Percentiles rank a stretch among this genome's conserved stretches.
These are phyloP conservation scores for Heliconius charithonia DNA, from an alignment of 2,888 invertebrate genomes.

Conservation along the genomic window DNA sequence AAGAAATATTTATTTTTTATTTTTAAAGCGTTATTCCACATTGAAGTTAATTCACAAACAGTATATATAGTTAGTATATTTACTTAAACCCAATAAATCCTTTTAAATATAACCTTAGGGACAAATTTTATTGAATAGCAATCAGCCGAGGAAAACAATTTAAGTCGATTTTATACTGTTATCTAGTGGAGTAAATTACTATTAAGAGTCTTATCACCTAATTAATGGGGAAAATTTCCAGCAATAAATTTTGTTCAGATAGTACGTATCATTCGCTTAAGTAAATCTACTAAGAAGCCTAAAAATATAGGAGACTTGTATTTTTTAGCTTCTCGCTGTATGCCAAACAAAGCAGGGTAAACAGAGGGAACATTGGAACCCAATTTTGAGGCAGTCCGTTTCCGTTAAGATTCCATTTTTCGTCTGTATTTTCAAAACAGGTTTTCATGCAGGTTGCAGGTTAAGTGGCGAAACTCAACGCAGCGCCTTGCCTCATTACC, in stretches of 20 bases:
- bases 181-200: conserved; percentile 34
- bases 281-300: background rate
- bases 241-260: conserved; percentile 31
- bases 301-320: too few relatives aligned
- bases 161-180: conserved; percentile 22
- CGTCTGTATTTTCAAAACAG: too few relatives aligned
- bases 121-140: conserved; percentile 23
- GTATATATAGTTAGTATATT: background rate
- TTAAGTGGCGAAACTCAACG: too few relatives aligned
- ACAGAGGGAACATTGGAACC: background rate
- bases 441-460: too few relatives aligned
- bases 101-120: background rate
- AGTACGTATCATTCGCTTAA: background rate
- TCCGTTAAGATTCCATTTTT: background rate
- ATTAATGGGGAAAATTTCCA: conserved; percentile 41
- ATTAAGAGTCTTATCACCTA: conserved; percentile 37
- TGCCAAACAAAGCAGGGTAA: too few relatives aligned
- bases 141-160: conserved; percentile 33
- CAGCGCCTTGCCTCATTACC: too few relatives aligned
- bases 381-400: background rate
- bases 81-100: too few relatives aligned
- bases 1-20: too few relatives aligned
- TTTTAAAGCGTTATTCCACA: too few relatives aligned
- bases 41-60: too few relatives aligned
- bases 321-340: too few relatives aligned